Evolutionary conservation across 2,888 invertebrate genomes (phyloP), one percentile per base, ranked within the genome.

Genomic region (Neoaliturus tenellus): DNA sequence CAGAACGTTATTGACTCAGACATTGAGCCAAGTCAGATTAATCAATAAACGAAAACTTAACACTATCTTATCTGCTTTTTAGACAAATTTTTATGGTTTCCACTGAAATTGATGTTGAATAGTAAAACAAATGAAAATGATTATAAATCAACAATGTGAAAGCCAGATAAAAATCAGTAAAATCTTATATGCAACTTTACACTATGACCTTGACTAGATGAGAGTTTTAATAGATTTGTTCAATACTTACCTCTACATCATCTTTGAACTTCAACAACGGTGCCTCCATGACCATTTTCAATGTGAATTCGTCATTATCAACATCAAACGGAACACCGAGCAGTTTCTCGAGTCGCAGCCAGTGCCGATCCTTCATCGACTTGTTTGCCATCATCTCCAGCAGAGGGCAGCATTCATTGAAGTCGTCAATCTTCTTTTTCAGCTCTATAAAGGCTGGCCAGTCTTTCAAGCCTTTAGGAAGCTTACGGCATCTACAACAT

Each of bases 361-460:
- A 97, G 89, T 97, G 97, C 4, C 96, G 92, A 5, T 94, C 94
- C 89, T 96, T 95, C 95, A 97, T 95, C 0, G 96, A 94, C 89
- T 96, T 96, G 88, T 96, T 96, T 3, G 97, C 95, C 97, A 98
- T 97, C 86, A 97, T 88, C 89, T 97, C 97, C 35, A 98, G 90
- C 41, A 98, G 89, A 0, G 97, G 97, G 89, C 97, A 97, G 10
- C 95, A 96, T 90, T 97, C 95, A 89, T 95, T 97, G 89, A 98
- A 98, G 89, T 98, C 97, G 87, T 98, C 97, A 85, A 98, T 97
- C 91, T 96, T 97, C 86, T 94, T 94, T 89, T 97, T 97, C 84
- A 98, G 90, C 87, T 97, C 97, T 81, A 95, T 93, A 89, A 92
- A 98, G 0, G 98, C 97, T 0, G 96, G 96, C 97, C 97, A 98